Conservation (phyloP, 2,888 invertebrate genomes). For the Pasiphila rectangulata region DNA sequence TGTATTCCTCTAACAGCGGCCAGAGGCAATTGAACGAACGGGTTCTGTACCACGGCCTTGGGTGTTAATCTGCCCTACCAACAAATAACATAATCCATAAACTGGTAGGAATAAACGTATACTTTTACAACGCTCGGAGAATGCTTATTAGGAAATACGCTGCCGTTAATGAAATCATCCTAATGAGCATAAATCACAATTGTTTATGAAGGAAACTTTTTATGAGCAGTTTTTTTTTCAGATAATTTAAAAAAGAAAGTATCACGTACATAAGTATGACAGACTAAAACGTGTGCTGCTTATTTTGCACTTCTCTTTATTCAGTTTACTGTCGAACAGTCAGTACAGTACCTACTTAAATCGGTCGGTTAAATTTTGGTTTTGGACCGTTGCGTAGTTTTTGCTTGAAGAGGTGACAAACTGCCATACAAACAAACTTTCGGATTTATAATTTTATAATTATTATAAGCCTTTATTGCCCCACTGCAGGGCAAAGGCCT, state of each 20-base stretch:
- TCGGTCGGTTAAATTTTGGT: too few relatives aligned
- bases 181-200: conserved; percentile 21
- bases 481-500: too few relatives aligned
- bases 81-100: conserved; percentile 58
- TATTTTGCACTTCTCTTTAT: too few relatives aligned
- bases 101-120: conserved; percentile 48
- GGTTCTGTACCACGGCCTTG: conserved; percentile 59
- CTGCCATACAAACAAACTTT: too few relatives aligned
- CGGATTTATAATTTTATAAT: too few relatives aligned
- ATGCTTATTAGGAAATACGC: conserved; percentile 36
- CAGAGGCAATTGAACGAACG: conserved; percentile 45
- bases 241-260: neutral
- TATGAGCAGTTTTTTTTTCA: neutral
- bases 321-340: too few relatives aligned
- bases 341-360: too few relatives aligned
- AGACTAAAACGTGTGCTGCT: too few relatives aligned
- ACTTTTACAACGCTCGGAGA: conserved; percentile 38
- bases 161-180: conserved; percentile 38
- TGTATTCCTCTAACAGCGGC: neutral
- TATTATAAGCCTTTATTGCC: too few relatives aligned
- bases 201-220: conserved; percentile 7
- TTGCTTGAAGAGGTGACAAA: too few relatives aligned
- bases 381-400: too few relatives aligned
- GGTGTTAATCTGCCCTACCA: conserved; percentile 54
- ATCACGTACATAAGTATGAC: too few relatives aligned